phyloP scores from a whole-genome alignment of 2,888 invertebrate species.

The Fragum whitleyi region DNA sequence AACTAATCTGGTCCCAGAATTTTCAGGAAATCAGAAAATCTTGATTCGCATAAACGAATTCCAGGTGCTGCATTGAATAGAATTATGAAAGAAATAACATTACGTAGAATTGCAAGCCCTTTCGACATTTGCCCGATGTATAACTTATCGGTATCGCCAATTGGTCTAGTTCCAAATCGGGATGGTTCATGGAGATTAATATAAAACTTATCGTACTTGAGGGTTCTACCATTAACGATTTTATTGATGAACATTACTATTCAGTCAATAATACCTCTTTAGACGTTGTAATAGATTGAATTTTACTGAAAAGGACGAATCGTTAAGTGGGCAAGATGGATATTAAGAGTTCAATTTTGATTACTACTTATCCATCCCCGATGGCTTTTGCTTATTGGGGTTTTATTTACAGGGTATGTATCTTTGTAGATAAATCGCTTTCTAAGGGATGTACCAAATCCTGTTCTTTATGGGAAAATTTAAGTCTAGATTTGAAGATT shows the following conservation, averaged over 20 bases:
- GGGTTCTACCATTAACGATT: constrained; percentile 35
- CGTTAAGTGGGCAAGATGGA: constrained; percentile 22
- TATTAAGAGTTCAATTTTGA: constrained; percentile 23
- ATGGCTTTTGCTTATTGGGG: constrained; percentile 25
- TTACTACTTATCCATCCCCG: constrained; percentile 8
- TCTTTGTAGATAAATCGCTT: constrained; percentile 23
- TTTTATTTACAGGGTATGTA: constrained; percentile 5
- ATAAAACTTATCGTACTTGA: constrained; percentile 31
- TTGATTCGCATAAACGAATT: constrained; percentile 15
- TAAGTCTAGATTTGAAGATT: not conserved
- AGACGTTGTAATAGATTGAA: constrained; percentile 20
- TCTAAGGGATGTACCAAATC: constrained; percentile 21
- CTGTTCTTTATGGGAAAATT: constrained; percentile 26
- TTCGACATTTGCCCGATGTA: too few relatives aligned
- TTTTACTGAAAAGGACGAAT: not conserved
- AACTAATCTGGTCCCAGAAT: too few relatives aligned
- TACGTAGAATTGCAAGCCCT: too few relatives aligned
- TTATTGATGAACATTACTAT: constrained; percentile 25
- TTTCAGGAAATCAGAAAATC: too few relatives aligned
- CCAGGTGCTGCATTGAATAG: not conserved
- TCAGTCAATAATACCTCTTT: constrained; percentile 33
- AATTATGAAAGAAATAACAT: too few relatives aligned
- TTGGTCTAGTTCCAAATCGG: constrained; percentile 24
- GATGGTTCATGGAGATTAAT: constrained; percentile 25
- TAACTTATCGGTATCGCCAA: not conserved